Conservation (phyloP, 2,113 vertebrate genomes). For the Sceloporus tristichus region DNA sequence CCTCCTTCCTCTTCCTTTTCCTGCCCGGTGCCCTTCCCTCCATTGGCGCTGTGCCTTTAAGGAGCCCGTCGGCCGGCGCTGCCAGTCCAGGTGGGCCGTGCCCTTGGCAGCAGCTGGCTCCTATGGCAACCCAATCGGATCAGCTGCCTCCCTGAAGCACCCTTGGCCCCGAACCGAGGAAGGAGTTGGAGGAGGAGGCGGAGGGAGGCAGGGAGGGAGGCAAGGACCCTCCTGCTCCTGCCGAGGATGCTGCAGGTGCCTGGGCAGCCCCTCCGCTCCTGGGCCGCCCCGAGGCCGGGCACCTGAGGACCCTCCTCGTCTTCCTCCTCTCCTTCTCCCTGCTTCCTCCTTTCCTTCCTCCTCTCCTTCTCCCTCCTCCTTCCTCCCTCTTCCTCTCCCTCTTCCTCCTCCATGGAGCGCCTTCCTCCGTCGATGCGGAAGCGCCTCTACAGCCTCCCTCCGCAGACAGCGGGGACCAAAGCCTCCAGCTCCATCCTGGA, state of each 20-base stretch:
- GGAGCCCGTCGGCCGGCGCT: conserved; percentile 70
- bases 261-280: conserved; percentile 60
- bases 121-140: conserved; percentile 95
- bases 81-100: conserved; percentile 88
- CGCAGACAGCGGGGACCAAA: conserved; percentile 90
- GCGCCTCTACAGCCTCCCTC: conserved; percentile 98
- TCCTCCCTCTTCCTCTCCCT: background rate
- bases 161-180: conserved; percentile 82
- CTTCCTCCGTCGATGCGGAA: conserved; percentile 97
- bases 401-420: conserved; percentile 86
- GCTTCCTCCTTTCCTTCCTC: background rate
- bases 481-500: conserved; percentile 92
- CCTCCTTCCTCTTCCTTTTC: too few species aligned
- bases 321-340: too few species aligned
- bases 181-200: conserved; percentile 70
- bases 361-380: background rate
- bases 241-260: conserved; percentile 72
- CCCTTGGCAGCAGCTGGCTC: conserved; percentile 87
- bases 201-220: conserved; percentile 62
- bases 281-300: conserved; percentile 21
- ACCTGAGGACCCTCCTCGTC: too few species aligned
- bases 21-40: too few species aligned
- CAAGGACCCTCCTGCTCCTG: too few species aligned
- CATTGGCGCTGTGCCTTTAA: conserved; percentile 81
- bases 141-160: conserved; percentile 86